A percentile compares a stretch with the other conserved stretches of the same genome.
phyloP scores from a whole-genome alignment of 2,888 invertebrate species.

The Hydropsyche betteni region DNA sequence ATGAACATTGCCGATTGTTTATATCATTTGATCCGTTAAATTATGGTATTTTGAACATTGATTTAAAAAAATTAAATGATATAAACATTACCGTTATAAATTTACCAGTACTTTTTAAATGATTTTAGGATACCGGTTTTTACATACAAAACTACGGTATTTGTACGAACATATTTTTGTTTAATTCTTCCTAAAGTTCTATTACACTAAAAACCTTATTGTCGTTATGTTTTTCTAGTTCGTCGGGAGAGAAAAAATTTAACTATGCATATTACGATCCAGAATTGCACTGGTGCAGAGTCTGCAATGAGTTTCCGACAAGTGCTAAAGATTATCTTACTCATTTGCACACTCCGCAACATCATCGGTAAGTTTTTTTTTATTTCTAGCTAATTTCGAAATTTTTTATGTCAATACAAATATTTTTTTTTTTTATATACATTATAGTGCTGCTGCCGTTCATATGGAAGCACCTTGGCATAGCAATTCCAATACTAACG shows the following conservation, averaged over 20 bases:
- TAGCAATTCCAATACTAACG: constrained; percentile 67
- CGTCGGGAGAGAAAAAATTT: constrained; percentile 63
- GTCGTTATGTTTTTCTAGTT: constrained; percentile 7
- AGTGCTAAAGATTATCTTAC: constrained; percentile 86
- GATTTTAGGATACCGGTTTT: constrained; percentile 26
- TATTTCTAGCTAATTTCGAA: neutral
- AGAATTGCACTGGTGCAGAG: constrained; percentile 90
- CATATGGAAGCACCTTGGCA: constrained; percentile 81
- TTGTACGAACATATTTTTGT: constrained; percentile 27
- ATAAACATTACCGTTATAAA: neutral
- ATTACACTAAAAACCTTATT: constrained; percentile 38
- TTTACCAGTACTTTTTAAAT: constrained; percentile 23
- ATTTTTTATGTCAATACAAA: neutral
- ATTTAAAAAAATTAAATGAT: constrained; percentile 4
- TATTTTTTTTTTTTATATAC: neutral
- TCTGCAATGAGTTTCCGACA: constrained; percentile 86
- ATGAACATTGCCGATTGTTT: neutral
- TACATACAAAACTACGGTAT: constrained; percentile 22
- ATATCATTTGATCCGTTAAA: constrained; percentile 10
- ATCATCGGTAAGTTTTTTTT: constrained; percentile 67
- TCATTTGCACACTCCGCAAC: constrained; percentile 82
- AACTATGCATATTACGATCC: constrained; percentile 89
- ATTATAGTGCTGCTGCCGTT: constrained; percentile 62
- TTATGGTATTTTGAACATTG: neutral
- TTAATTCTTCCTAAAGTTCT: constrained; percentile 6